Evolutionary conservation across 1,140 invertebrate genomes (phyloP).

Genomic region (Brachionus manjavacas): DNA sequence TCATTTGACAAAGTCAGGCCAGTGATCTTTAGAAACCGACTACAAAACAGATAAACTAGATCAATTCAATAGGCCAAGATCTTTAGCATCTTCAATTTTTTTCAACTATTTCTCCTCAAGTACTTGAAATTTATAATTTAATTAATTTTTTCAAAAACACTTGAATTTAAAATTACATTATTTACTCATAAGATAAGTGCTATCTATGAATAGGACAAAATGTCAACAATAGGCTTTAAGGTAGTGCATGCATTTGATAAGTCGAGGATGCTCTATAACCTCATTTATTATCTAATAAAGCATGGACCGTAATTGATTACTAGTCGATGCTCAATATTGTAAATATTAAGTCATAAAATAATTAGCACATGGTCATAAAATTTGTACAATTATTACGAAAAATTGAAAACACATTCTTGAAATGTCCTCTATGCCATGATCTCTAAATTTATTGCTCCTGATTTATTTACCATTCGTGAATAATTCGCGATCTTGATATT

Average conservation of each 20-base stretch:
- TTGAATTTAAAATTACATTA: constrained; percentile 24
- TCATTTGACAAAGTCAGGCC: neutral
- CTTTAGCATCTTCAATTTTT: neutral
- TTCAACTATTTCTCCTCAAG: neutral
- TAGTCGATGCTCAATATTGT: neutral
- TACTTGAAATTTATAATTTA: constrained; percentile 12
- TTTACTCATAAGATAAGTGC: neutral
- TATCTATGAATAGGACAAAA: neutral
- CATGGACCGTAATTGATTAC: neutral
- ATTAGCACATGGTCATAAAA: constrained; percentile 28
- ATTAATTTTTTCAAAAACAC: constrained; percentile 10
- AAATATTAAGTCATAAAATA: constrained; percentile 16
- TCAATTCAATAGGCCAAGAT: neutral
- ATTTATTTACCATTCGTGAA: neutral
- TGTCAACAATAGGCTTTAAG: neutral
- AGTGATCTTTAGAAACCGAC: neutral
- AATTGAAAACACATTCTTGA: constrained; percentile 30
- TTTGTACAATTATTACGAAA: neutral
- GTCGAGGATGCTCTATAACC: neutral
- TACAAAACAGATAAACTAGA: neutral
- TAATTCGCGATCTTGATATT: constrained; percentile 12
- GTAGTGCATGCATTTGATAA: neutral
- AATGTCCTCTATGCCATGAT: neutral
- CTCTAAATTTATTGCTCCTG: neutral
- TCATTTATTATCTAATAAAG: neutral